These are phyloP conservation scores for Anagrus nilaparvatae DNA, from an alignment of 1,140 invertebrate species.

Conservation along the genomic window DNA sequence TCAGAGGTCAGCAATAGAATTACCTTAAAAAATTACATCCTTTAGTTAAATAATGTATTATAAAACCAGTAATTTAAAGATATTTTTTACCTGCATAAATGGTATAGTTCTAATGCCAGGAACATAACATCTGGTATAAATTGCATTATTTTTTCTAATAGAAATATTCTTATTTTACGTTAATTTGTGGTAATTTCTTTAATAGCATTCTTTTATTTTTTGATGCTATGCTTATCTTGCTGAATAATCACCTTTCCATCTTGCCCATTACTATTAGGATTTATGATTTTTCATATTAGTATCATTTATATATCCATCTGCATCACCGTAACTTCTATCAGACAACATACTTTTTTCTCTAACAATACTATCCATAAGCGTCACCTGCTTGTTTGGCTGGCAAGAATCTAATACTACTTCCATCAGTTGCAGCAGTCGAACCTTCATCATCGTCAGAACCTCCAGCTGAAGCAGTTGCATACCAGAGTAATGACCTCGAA, in stretches of 20 bases:
- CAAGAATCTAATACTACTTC: conserved; percentile 80
- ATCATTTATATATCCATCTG: conserved; percentile 36
- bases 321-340: conserved; percentile 74
- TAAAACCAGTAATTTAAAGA: conserved; percentile 6
- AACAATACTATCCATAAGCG: conserved; percentile 73
- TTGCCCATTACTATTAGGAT: conserved; percentile 25
- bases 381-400: conserved; percentile 71
- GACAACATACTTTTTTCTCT: conserved; percentile 76
- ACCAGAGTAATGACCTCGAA: conserved; percentile 59
- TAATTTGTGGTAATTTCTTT: conserved; percentile 37
- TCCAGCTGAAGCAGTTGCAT: conserved; percentile 71
- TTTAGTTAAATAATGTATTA: conserved; percentile 1
- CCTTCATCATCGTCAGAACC: conserved; percentile 91
- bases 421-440: conserved; percentile 87
- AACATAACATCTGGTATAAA: conserved; percentile 52
- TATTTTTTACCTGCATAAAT: conserved; percentile 64
- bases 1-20: conserved; percentile 84
- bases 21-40: conserved; percentile 46
- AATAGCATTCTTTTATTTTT: conserved; percentile 31
- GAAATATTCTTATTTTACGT: conserved; percentile 44
- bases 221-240: conserved; percentile 21
- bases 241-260: conserved; percentile 29
- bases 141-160: conserved; percentile 51
- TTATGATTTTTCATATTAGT: background rate
- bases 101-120: conserved; percentile 80